Evolutionary conservation across 2,797 vertebrate genomes (phyloP), one percentile per base, ranked within the genome.

Genomic region (Catostomus latipinnis): DNA sequence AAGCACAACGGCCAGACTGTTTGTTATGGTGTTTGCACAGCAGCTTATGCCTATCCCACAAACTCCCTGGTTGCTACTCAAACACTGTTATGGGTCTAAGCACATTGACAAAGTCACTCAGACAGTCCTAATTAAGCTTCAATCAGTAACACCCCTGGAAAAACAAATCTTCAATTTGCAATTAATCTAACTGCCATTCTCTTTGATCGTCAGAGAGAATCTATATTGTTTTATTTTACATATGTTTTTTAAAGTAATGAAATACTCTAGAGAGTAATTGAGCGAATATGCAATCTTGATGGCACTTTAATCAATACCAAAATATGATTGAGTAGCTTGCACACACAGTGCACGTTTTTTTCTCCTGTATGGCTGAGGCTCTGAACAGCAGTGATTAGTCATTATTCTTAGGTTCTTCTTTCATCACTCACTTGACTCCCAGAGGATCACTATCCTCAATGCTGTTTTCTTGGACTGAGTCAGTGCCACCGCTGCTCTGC

Each of bases 71-170:
- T 46, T 74, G 53, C 4, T 10, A 11, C 71, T 78, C 34, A 70
- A 71, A 54, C 48, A 50, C 43, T 71, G 9, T 4, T 69, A 61
- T 62, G 50, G 62, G 72, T 84, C 53, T 52, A 50, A 56, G 50
- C 18, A 81, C 68, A 72, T 5, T 79, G 80, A 60, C 62, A 53
- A 82, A 61, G 60, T 66, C 74, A 22, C 13, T 18, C 12, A 34
- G 58, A 52, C 45, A 18, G 11, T 76, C 53, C 52, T 76, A 70
- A 82, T 82, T 74, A 76, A 58, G 74, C 77, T 80, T 80, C 13
- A 50, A 77, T 84, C 34, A 34, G 68, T n/a, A 74, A 70, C 48
- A 22, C 22, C 22, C 22, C 22, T 1, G 22, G 22, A 22, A 22
- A 22, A 22, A 58, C 46, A 46, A 53, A 61, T 76, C 34, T 45